These are phyloP conservation scores for Drosophila phalerata DNA, from an alignment of 2,888 invertebrate species.

Conservation along the genomic window DNA sequence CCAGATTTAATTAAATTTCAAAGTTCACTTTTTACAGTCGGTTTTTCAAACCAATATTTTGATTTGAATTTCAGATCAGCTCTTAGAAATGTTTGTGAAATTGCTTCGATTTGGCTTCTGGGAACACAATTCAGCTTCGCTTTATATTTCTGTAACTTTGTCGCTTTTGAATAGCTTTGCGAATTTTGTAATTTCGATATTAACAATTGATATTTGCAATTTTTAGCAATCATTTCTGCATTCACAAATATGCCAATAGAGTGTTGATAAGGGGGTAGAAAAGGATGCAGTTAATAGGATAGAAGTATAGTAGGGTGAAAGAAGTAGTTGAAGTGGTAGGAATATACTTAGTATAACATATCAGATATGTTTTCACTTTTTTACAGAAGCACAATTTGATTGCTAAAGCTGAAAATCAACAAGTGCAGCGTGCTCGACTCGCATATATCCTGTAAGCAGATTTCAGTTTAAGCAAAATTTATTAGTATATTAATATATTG, in stretches of 20 bases:
- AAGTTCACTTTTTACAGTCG: neutral
- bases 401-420: neutral
- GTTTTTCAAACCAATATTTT: neutral
- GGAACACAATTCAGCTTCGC: neutral
- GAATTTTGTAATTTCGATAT: slow-evolving; percentile 3
- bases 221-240: neutral
- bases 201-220: slow-evolving; percentile 13
- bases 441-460: neutral
- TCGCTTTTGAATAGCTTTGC: slow-evolving; percentile 7
- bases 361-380: slow-evolving; percentile 11
- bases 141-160: neutral
- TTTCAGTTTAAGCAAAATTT: no score
- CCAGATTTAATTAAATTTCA: neutral
- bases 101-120: neutral
- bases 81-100: neutral
- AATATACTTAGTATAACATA: neutral
- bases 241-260: neutral
- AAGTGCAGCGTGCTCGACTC: neutral
- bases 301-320: no score
- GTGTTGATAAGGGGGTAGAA: neutral
- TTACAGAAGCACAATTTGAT: slow-evolving; percentile 2
- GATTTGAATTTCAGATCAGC: neutral
- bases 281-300: neutral
- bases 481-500: no score
- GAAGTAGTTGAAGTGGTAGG: neutral